phyloP scores from a whole-genome alignment of 35 echinoderm and acorn worm species.

The Heliocidaris erythrogramma region DNA sequence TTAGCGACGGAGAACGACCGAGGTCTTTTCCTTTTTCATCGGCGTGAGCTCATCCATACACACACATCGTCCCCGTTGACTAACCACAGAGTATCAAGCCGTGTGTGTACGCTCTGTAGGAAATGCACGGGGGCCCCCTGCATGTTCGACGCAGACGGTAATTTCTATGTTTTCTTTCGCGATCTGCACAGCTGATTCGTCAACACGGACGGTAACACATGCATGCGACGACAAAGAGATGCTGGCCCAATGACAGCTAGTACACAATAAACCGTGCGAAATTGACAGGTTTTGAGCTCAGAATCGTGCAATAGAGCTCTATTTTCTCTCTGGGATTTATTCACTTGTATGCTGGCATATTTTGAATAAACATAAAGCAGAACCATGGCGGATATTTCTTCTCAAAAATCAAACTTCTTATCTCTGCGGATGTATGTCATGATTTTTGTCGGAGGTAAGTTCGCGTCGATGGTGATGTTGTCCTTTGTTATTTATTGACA shows the following conservation, averaged over 20 bases:
- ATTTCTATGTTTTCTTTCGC: neutral
- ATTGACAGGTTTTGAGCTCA: neutral
- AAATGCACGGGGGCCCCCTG: neutral
- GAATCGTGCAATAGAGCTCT: neutral
- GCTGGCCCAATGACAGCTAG: neutral
- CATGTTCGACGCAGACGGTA: neutral
- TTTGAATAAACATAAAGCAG: neutral
- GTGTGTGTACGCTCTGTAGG: neutral
- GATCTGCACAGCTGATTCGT: slow-evolving; percentile 7
- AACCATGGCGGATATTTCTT: neutral
- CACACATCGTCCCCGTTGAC: neutral
- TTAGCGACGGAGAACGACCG: neutral
- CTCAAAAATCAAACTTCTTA: neutral
- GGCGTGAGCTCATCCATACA: neutral
- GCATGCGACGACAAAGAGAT: neutral
- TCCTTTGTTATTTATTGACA: slow-evolving; percentile 4
- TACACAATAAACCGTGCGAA: neutral
- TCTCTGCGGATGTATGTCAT: neutral
- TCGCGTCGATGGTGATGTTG: neutral
- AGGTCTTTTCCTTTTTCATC: neutral
- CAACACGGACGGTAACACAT: neutral
- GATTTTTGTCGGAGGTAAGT: slow-evolving; percentile 1
- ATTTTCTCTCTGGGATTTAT: neutral
- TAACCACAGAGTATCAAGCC: neutral
- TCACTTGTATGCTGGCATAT: neutral